These are phyloP conservation scores for Thyatira batis DNA, from an alignment of 2,888 invertebrate species.

Conservation along the genomic window DNA sequence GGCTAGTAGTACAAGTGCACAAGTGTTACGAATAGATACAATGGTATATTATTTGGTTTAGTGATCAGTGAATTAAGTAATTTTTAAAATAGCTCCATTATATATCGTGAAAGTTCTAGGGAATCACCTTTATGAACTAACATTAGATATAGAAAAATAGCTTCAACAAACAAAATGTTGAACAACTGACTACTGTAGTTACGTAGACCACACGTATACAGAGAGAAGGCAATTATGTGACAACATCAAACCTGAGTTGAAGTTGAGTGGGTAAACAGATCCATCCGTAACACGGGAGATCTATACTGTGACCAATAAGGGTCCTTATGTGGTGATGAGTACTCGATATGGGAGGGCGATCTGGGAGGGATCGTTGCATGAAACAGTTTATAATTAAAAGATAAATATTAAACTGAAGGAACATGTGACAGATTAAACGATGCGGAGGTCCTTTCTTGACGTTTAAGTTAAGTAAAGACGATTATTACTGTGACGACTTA, in stretches of 20 bases:
- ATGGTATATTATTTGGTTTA: too few relatives aligned
- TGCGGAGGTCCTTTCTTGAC: not conserved
- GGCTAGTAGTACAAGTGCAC: too few relatives aligned
- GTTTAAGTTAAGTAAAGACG: too few relatives aligned
- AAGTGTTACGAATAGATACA: too few relatives aligned
- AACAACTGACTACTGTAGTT: constrained; percentile 42
- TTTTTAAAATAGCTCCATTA: too few relatives aligned
- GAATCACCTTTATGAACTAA: too few relatives aligned
- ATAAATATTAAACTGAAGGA: not conserved
- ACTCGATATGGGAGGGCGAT: constrained; percentile 45
- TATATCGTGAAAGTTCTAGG: too few relatives aligned
- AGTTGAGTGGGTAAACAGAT: constrained; percentile 62
- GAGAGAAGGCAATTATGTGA: constrained; percentile 65
- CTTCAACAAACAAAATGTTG: constrained; percentile 9
- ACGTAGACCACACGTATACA: constrained; percentile 50
- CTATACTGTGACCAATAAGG: constrained; percentile 22
- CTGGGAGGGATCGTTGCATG: constrained; percentile 23
- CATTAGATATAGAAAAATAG: not conserved
- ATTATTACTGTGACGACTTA: not conserved
- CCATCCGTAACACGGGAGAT: constrained; percentile 62
- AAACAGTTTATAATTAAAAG: not conserved
- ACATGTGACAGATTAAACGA: not conserved
- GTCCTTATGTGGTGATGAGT: constrained; percentile 14
- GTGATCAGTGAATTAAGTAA: too few relatives aligned
- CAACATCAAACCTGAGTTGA: constrained; percentile 43